These are phyloP conservation scores for Formica exsecta DNA, from an alignment of 1,140 invertebrate species.

Conservation along the genomic window DNA sequence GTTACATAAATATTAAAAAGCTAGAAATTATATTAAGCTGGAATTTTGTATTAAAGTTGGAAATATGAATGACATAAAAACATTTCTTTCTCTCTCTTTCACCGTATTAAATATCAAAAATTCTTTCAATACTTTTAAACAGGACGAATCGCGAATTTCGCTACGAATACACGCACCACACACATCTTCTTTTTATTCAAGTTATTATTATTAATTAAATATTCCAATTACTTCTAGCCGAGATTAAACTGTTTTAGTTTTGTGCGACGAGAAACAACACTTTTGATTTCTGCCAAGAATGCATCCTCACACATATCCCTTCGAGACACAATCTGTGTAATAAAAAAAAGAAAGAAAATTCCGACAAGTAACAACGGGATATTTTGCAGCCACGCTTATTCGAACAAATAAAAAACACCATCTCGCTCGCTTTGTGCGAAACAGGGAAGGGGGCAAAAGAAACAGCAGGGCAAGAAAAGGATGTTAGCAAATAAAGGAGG, in stretches of 20 bases:
- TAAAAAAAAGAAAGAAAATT: slow-evolving; percentile 37
- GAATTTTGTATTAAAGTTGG: slow-evolving; percentile 11
- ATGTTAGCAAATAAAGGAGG: neutral
- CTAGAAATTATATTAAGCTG: neutral
- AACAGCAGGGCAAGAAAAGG: slow-evolving; percentile 36
- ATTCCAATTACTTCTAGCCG: neutral
- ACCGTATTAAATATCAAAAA: neutral
- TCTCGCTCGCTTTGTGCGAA: slow-evolving; percentile 43
- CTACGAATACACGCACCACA: neutral
- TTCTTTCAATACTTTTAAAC: neutral
- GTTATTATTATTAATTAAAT: slow-evolving; percentile 13
- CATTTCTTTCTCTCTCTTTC: neutral
- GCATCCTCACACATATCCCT: slow-evolving; percentile 6
- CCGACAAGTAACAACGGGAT: slow-evolving; percentile 48
- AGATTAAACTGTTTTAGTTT: slow-evolving; percentile 26
- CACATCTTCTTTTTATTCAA: neutral
- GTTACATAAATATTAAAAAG: neutral
- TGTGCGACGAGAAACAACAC: neutral
- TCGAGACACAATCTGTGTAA: neutral
- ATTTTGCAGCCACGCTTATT: slow-evolving; percentile 63
- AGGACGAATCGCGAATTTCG: neutral
- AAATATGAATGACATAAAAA: neutral
- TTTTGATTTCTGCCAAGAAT: neutral
- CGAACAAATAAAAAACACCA: slow-evolving; percentile 46
- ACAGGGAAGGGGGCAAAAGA: neutral